phyloP scores from a whole-genome alignment of 1,140 invertebrate genomes.

The Drosophila cardini region DNA sequence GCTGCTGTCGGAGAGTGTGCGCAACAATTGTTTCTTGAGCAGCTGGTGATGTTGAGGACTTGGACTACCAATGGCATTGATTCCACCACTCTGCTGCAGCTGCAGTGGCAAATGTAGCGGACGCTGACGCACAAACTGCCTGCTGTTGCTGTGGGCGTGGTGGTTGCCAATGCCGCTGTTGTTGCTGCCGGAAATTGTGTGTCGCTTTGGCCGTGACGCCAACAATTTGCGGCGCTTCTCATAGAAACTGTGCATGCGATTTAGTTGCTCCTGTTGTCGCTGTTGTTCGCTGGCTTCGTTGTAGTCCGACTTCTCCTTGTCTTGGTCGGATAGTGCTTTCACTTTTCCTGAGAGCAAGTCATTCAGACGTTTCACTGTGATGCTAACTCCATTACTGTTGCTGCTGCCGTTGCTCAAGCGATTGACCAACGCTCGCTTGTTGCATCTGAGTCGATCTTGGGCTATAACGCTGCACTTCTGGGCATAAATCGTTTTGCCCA shows the following conservation, averaged over 20 bases:
- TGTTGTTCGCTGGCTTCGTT: slow-evolving; percentile 53
- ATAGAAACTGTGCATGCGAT: slow-evolving; percentile 68
- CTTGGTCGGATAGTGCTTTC: slow-evolving; percentile 32
- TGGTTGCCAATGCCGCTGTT: slow-evolving; percentile 39
- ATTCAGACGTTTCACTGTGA: slow-evolving; percentile 64
- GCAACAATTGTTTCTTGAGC: slow-evolving; percentile 71
- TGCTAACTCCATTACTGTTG: slow-evolving; percentile 10
- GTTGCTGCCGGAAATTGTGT: slow-evolving; percentile 26
- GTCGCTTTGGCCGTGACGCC: slow-evolving; percentile 32
- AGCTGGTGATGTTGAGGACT: slow-evolving; percentile 54
- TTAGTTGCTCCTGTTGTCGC: slow-evolving; percentile 41
- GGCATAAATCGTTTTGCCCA: slow-evolving; percentile 65
- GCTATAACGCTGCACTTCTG: slow-evolving; percentile 65
- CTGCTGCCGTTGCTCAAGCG: slow-evolving; percentile 1
- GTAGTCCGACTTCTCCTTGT: slow-evolving; percentile 47
- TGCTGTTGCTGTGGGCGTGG: slow-evolving; percentile 3
- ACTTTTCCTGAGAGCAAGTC: slow-evolving; percentile 59
- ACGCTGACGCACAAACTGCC: slow-evolving; percentile 33
- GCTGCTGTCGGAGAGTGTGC: slow-evolving; percentile 68
- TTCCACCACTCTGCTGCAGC: slow-evolving; percentile 34
- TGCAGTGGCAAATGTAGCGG: slow-evolving; percentile 48
- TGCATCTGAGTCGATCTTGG: slow-evolving; percentile 66
- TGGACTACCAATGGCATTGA: slow-evolving; percentile 37
- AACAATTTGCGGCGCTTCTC: slow-evolving; percentile 71
- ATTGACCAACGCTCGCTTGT: slow-evolving; percentile 55